Evolutionary conservation across 2,113 vertebrate species (phyloP), one percentile per base, ranked within the genome.

Genomic region (Aix galericulata): DNA sequence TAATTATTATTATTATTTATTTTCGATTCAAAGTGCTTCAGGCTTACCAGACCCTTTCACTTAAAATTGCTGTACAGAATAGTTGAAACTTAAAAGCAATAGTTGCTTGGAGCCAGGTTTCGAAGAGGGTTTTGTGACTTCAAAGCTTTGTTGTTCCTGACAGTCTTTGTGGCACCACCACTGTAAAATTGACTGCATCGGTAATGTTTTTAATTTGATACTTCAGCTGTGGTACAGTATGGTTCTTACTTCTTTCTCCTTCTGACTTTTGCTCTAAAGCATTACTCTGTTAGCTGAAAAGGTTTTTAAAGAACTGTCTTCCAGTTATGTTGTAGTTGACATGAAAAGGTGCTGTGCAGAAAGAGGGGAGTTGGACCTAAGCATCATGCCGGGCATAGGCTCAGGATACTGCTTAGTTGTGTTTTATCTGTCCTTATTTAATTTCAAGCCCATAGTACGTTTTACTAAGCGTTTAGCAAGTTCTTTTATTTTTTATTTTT

Each of bases 91-190:
- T 91, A 76, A 85, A 94, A 91, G 59, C 29, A 63, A n/a, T 90
- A 82, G 48, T 80, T 92, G 82, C 76, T 97, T 71, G 76, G 63
- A 95, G 89, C 77, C 64, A 77, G 7, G 40, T 56, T 97, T 96
- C 18, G 16, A 94, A 89, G 77, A 64, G 36, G 46, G 59, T 95
- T 95, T 96, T 76, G 38, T 80, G 32, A 29, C 89, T 96, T 96
- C 80, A 96, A 74, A 94, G 80, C 82, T 94, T 88, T 93, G 79
- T 78, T 42, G 59, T 94, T 94, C 62, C 58, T 77, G 80, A 77
- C 59, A 85, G 29, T 94, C 71, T 94, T 89, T 83, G 67, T 80
- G 71, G 68, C 77, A 89, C 86, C 55, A 75, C 81, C 3, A 7
- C 60, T 75, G 66, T 91, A 84, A 83, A 89, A 82, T 56, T 63